phyloP scores from a whole-genome alignment of 2,797 vertebrate genomes.

The Melanitta fusca region DNA sequence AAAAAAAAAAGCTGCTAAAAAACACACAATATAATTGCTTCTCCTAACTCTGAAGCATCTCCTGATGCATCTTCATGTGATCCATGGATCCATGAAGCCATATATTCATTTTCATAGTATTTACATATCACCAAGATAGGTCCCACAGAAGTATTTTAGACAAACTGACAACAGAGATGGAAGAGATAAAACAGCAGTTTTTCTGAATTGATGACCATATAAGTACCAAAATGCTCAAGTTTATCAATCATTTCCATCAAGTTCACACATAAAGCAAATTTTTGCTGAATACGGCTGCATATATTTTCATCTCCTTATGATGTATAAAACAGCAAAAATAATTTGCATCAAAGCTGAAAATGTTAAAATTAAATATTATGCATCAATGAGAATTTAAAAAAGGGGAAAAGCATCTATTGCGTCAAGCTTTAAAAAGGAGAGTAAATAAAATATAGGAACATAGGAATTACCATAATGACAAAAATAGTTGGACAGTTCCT shows the following conservation, averaged over 20 bases:
- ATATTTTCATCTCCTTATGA: constrained; percentile 11
- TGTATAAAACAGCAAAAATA: constrained; percentile 30
- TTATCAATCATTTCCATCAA: neutral
- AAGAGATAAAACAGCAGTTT: neutral
- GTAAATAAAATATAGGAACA: constrained; percentile 41
- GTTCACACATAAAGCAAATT: neutral
- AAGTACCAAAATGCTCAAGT: neutral
- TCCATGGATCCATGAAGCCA: neutral
- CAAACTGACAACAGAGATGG: neutral
- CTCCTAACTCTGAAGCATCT: neutral
- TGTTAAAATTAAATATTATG: constrained; percentile 60
- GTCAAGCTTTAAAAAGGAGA: constrained; percentile 37
- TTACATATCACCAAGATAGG: neutral
- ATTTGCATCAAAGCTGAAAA: constrained; percentile 55
- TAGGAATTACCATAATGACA: constrained; percentile 37
- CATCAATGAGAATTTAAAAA: constrained; percentile 28
- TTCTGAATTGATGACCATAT: neutral
- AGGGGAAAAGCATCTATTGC: constrained; percentile 43
- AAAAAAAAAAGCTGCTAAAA: neutral
- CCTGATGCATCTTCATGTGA: neutral
- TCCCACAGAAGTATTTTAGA: neutral
- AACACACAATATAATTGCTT: neutral
- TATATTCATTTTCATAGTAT: neutral
- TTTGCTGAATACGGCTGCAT: constrained; percentile 23
- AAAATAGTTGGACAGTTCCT: neutral